Percentiles rank a stretch among this genome's conserved stretches.
Evolutionary conservation across 2,113 vertebrate species (phyloP).

Genomic region (Dicrurus megarhynchus): DNA sequence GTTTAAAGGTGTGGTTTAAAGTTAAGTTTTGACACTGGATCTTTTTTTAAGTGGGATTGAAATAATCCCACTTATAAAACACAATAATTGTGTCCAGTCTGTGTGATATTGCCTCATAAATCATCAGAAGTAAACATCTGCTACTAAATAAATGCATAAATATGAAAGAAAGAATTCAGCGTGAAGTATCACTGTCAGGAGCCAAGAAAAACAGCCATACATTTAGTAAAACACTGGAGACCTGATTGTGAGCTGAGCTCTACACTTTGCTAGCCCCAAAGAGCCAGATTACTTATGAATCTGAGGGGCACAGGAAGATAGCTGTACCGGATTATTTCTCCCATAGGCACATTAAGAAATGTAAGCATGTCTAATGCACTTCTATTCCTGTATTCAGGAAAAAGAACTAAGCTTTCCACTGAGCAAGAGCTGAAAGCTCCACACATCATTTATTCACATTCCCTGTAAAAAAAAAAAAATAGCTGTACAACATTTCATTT

Average conservation of each 20-base stretch:
- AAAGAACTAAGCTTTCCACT: background rate
- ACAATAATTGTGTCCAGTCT: background rate
- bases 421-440: constrained; percentile 13
- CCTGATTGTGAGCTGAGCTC: background rate
- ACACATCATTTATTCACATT: constrained; percentile 33
- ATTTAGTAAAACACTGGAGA: background rate
- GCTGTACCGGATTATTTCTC: constrained; percentile 5
- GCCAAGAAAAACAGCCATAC: background rate
- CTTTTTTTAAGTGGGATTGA: background rate
- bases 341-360: constrained; percentile 41
- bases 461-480: background rate
- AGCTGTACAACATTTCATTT: background rate
- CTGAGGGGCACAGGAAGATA: background rate
- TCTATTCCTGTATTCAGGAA: background rate
- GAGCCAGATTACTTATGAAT: constrained; percentile 10
- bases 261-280: background rate
- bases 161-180: background rate
- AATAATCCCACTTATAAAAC: background rate
- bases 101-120: background rate
- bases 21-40: background rate
- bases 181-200: background rate
- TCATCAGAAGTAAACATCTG: background rate
- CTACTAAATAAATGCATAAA: background rate
- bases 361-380: background rate
- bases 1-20: background rate